Conservation (phyloP, 2,797 vertebrate species). For the Phylloscopus collybita region DNA sequence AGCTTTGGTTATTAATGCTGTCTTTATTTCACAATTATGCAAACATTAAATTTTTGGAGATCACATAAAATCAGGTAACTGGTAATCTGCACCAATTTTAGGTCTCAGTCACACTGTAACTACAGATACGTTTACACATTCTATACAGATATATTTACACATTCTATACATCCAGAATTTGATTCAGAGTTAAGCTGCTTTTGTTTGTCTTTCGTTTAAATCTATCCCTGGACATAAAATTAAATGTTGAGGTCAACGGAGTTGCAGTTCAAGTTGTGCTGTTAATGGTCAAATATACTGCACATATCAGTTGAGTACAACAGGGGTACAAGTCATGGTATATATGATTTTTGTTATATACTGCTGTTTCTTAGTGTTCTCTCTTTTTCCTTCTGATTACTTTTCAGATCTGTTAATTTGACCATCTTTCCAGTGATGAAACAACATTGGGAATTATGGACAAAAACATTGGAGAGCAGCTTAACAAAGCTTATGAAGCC, state of each 20-base stretch:
- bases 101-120: not conserved
- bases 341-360: not conserved
- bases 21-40: not conserved
- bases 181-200: not conserved
- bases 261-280: not conserved
- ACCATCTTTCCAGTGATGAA: conserved; percentile 87
- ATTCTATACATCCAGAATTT: not conserved
- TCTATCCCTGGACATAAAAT: not conserved
- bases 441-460: conserved; percentile 91
- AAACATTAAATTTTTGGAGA: not conserved
- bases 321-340: not conserved
- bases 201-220: conserved; percentile 2
- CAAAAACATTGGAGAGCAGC: conserved; percentile 95
- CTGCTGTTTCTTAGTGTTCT: not conserved
- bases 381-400: conserved; percentile 18
- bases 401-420: conserved; percentile 69
- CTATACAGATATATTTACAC: not conserved
- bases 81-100: not conserved
- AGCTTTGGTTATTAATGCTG: not conserved
- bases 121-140: not conserved
- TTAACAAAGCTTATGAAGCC: conserved; percentile 98
- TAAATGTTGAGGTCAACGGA: not conserved
- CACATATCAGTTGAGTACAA: not conserved
- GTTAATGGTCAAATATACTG: not conserved
- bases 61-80: not conserved